These are phyloP conservation scores for Syngnathus typhle DNA, from an alignment of 2,113 vertebrate species.

Conservation along the genomic window DNA sequence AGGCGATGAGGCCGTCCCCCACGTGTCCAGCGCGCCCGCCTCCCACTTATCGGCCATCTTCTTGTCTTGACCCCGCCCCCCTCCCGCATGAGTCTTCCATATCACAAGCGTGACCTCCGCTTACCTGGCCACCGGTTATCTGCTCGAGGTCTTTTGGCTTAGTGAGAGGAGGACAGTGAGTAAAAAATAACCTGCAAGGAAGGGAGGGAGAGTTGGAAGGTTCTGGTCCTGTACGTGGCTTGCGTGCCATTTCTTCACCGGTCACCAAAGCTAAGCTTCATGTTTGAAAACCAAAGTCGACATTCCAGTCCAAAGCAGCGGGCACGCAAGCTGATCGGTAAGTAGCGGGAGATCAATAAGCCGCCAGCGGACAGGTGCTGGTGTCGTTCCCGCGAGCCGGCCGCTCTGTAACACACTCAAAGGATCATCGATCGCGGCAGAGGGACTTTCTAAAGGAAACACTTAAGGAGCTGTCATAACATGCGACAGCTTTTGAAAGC, in stretches of 20 bases:
- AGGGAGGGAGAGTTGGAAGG: background rate
- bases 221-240: background rate
- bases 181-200: slow-evolving; percentile 33
- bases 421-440: slow-evolving; percentile 55
- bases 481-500: slow-evolving; percentile 14
- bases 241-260: background rate
- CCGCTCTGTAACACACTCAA: slow-evolving; percentile 52
- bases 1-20: slow-evolving; percentile 44
- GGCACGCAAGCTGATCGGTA: background rate
- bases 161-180: slow-evolving; percentile 28
- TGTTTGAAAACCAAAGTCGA: background rate
- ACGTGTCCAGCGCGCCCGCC: slow-evolving; percentile 9
- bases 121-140: slow-evolving; percentile 48
- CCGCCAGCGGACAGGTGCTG: slow-evolving; percentile 34
- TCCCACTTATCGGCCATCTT: slow-evolving; percentile 38
- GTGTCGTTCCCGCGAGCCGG: slow-evolving; percentile 51
- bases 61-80: slow-evolving; percentile 5
- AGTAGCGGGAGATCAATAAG: background rate
- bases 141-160: slow-evolving; percentile 41
- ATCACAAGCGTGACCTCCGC: slow-evolving; percentile 42
- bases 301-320: background rate
- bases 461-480: slow-evolving; percentile 43
- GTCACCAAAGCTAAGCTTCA: too few relatives aligned
- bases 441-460: slow-evolving; percentile 48
- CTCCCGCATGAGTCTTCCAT: background rate